Conservation (phyloP, 2,888 invertebrate genomes). For the Drosophila conformis region DNA sequence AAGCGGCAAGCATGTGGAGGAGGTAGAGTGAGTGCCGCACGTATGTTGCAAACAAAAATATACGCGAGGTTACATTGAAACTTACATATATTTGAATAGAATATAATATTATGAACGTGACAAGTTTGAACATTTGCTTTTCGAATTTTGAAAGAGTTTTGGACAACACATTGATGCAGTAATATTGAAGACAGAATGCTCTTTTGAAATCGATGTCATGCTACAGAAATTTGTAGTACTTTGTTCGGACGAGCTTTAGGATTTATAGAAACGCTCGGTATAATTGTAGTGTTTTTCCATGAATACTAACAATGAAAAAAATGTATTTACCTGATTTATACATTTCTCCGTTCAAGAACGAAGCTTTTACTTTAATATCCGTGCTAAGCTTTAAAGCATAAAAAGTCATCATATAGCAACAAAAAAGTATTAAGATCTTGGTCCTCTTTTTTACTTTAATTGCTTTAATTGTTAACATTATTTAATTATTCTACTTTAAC, state of each 20-base stretch:
- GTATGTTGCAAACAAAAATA: conserved; percentile 28
- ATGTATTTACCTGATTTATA: too few species aligned
- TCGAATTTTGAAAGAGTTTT: not conserved
- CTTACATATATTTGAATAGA: conserved; percentile 24
- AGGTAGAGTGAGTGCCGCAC: conserved; percentile 7
- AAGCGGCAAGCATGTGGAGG: not conserved
- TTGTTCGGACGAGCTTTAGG: not conserved
- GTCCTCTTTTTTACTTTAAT: not conserved
- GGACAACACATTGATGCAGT: not conserved
- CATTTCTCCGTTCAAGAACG: not conserved
- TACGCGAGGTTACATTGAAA: conserved; percentile 45
- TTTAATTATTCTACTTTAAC: conserved; percentile 3
- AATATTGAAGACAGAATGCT: not conserved
- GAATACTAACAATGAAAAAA: not conserved
- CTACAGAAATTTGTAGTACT: not conserved
- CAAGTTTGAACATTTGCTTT: not conserved
- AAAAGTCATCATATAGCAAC: not conserved
- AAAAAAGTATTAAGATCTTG: not conserved
- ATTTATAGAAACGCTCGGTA: not conserved
- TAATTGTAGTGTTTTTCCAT: not conserved
- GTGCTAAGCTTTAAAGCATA: not conserved
- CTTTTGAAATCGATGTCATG: not conserved
- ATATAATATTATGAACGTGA: conserved; percentile 32
- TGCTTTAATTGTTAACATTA: not conserved
- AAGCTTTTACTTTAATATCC: not conserved